Evolutionary conservation across 2,113 vertebrate genomes (phyloP), one percentile per base, ranked within the genome.

Genomic region (Xenopus tropicalis): DNA sequence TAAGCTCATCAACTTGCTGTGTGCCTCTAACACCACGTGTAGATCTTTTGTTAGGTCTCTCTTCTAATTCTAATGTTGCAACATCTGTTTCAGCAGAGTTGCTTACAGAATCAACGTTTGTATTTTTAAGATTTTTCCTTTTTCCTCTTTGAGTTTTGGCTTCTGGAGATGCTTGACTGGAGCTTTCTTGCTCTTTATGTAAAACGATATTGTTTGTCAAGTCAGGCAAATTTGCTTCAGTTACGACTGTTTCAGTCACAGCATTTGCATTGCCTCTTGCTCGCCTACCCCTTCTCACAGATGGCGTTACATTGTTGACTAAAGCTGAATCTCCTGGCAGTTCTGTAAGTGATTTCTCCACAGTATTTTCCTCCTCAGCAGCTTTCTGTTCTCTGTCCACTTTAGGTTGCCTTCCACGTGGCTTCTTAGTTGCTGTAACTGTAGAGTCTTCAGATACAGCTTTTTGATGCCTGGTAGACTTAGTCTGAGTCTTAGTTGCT

Each of bases 21-120:
- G n/a, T 13, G 42, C 64, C 71, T 29, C 42, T 81, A 78, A 59
- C 79, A 14, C 77, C 69, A 79, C 79, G 75, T 12, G 62, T 51
- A 13, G 59, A 2, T 74, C 80, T 83, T 66, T 37, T 69, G 37
- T 69, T 20, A 78, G 63, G n/a, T 61, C 62, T 29, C 69, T n/a
- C 68, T 29, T 0, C 0, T 1, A 14, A 19, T 52, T 77, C 69
- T 17, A 14, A 8, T 72, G 37, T 21, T 3, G 6, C 46, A 43
- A 24, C 20, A 48, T 17, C 0, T 21, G 29, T 56, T 14, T 21
- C 17, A 42, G 59, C 14, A 56, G 71, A 59, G 14, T 57, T n/a
- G 14, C 12, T 44, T 16, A 43, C 12, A 0, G 0, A 2, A 66
- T 78, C 1, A 13, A 67, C 24, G 69, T n/a, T 9, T 12, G 11